Conservation (phyloP, 1,140 invertebrate genomes). For the Eufriesea mexicana region DNA sequence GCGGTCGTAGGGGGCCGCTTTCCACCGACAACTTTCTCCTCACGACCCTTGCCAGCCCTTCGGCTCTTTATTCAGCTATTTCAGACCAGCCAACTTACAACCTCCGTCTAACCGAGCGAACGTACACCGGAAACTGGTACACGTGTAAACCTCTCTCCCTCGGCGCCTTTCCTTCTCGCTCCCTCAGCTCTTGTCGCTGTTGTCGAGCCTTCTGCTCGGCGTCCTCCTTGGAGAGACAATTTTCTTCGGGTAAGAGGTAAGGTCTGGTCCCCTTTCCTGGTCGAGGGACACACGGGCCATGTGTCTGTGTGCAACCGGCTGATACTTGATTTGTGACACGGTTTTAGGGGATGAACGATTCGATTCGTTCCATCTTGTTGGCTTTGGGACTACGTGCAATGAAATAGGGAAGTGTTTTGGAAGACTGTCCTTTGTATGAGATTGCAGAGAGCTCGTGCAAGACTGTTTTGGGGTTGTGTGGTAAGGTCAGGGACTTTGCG, state of each 20-base stretch:
- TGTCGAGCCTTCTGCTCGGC: background rate
- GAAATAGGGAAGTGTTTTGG: too few relatives aligned
- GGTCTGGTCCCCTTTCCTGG: background rate
- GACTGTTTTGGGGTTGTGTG: too few relatives aligned
- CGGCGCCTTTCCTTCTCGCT: background rate
- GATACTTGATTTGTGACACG: background rate
- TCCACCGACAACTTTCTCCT: conserved; percentile 75
- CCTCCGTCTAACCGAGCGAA: conserved; percentile 30
- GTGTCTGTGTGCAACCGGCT: too few relatives aligned
- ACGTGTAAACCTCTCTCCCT: conserved; percentile 14
- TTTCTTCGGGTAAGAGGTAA: too few relatives aligned
- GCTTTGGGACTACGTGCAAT: too few relatives aligned
- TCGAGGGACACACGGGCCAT: background rate
- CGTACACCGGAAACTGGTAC: conserved; percentile 13
- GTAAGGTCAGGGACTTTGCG: too few relatives aligned
- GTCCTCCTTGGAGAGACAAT: background rate
- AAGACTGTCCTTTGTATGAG: too few relatives aligned
- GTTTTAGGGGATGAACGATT: background rate
- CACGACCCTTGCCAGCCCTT: conserved; percentile 54
- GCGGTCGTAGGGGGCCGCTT: conserved; percentile 76
- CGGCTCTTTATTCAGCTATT: conserved; percentile 75
- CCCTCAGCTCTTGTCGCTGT: conserved; percentile 4
- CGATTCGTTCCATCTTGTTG: too few relatives aligned
- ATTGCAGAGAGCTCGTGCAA: too few relatives aligned
- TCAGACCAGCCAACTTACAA: conserved; percentile 57